phyloP scores from a whole-genome alignment of 2,888 invertebrate species.

The Villa cingulata region DNA sequence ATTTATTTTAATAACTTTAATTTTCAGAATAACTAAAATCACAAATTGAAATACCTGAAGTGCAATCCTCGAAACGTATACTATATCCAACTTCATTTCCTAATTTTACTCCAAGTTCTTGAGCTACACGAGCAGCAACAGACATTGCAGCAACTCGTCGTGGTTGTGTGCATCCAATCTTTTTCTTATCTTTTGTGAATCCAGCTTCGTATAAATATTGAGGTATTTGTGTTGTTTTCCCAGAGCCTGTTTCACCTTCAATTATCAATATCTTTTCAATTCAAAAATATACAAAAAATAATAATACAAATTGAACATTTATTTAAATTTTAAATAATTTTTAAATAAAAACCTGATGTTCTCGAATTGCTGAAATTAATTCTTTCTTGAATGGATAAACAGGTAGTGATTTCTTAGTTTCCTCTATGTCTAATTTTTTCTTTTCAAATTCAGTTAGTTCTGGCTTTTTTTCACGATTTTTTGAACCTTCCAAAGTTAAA shows the following conservation, averaged over 20 bases:
- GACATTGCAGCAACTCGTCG: slow-evolving; percentile 98
- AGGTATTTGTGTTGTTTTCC: slow-evolving; percentile 98
- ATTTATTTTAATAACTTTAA: neutral
- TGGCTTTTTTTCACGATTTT: slow-evolving; percentile 42
- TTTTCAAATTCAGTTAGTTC: slow-evolving; percentile 53
- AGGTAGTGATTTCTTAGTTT: slow-evolving; percentile 84
- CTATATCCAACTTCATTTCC: slow-evolving; percentile 84
- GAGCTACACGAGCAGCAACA: slow-evolving; percentile 94
- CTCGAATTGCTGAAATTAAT: slow-evolving; percentile 78
- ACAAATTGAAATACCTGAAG: slow-evolving; percentile 42
- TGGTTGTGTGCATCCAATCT: slow-evolving; percentile 95
- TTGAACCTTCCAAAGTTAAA: slow-evolving; percentile 61
- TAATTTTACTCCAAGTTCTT: slow-evolving; percentile 93
- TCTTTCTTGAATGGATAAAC: slow-evolving; percentile 85
- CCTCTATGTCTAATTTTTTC: slow-evolving; percentile 69
- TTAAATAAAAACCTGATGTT: slow-evolving; percentile 68
- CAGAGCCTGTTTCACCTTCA: slow-evolving; percentile 97
- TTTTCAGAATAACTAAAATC: neutral
- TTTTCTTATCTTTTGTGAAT: slow-evolving; percentile 67
- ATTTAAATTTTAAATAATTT: neutral
- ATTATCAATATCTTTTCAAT: slow-evolving; percentile 72
- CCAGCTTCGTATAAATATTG: slow-evolving; percentile 95
- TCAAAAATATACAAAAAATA: slow-evolving; percentile 10
- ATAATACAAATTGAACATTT: neutral
- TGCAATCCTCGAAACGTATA: slow-evolving; percentile 98